phyloP scores from a whole-genome alignment of 2,113 vertebrate genomes.

The Myrmecophaga tridactyla region DNA sequence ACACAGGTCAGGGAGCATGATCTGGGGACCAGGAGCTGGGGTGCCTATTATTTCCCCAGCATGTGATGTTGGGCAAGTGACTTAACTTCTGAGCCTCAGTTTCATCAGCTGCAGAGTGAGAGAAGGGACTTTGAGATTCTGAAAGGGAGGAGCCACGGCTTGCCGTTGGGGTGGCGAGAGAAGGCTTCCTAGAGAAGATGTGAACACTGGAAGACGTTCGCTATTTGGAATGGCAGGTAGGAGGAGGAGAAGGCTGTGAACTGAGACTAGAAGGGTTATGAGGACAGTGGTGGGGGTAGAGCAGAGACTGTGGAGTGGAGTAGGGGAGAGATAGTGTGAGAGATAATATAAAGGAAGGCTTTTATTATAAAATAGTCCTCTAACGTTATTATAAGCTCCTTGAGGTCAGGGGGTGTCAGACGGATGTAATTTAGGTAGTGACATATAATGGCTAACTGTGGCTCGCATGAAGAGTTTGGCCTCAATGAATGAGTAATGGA shows the following conservation, averaged over 20 bases:
- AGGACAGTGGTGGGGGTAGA: not conserved
- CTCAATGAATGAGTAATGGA: too few species aligned
- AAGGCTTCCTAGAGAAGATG: not conserved
- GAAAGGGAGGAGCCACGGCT: too few species aligned
- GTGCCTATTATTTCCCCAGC: not conserved
- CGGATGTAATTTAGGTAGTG: not conserved
- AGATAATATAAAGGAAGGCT: not conserved
- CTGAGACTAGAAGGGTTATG: not conserved
- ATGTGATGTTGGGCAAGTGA: not conserved
- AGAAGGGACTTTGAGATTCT: not conserved
- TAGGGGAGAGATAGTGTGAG: not conserved
- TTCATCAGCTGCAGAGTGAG: not conserved
- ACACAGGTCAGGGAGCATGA: not conserved
- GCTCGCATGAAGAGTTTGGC: not conserved
- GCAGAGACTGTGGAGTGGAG: rapidly evolving
- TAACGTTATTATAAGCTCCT: not conserved
- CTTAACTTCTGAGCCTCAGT: not conserved
- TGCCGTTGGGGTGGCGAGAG: rapidly evolving
- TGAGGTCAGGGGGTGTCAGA: not conserved
- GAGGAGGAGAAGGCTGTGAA: not conserved
- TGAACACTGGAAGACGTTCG: too few species aligned
- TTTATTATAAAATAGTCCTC: not conserved
- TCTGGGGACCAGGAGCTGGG: not conserved
- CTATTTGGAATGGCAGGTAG: rapidly evolving
- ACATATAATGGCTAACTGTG: not conserved